Base-by-base conservation (phyloP, 2,113 vertebrate genomes). In the Anser cygnoides region DNA sequence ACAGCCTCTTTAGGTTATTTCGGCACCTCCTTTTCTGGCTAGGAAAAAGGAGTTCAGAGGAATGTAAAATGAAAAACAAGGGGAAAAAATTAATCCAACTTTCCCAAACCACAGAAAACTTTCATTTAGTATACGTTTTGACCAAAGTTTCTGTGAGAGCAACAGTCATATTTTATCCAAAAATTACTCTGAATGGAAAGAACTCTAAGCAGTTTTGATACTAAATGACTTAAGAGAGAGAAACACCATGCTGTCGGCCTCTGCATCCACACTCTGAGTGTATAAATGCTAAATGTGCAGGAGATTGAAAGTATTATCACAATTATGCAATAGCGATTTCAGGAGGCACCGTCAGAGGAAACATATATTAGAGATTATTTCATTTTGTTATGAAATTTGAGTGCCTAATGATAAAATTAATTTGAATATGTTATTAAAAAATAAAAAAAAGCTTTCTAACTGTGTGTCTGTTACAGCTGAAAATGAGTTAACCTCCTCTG, bases 31-130 rank as follows among this genome's bases (percentile, higher is more conserved):
- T 88, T 63, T 90, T 93, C 90, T 89, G 92, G 88, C 61, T 74
- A 57, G 39, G 25, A 84, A 31, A 68, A 25, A 86, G n/a, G 35
- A 95, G 50, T 73, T 92, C 44, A 79, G 55, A 89, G 77, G 74
- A 95, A 95, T 76, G 68, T 18, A 66, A 88, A 67, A 93, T 20
- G 21, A 84, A 92, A 94, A 95, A 71, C 21, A 68, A 59, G 41
- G 55, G 55, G 16, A 41, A 50, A 65, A 86, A 71, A 67, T 16
- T 55, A 84, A 89, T 89, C 31, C 65, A 87, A n/a, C 61, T 86
- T 96, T 92, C 73, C 73, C 80, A 93, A 95, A 92, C 65, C 88
- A 96, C 68, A 96, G 61, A 93, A 93, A 78, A 58, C 19, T 75
- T 84, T 93, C 25, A 61, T 84, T 93, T 68, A 76, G 72, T 84